Conservation (phyloP, 2,113 vertebrate species). For the Cardinalis cardinalis region DNA sequence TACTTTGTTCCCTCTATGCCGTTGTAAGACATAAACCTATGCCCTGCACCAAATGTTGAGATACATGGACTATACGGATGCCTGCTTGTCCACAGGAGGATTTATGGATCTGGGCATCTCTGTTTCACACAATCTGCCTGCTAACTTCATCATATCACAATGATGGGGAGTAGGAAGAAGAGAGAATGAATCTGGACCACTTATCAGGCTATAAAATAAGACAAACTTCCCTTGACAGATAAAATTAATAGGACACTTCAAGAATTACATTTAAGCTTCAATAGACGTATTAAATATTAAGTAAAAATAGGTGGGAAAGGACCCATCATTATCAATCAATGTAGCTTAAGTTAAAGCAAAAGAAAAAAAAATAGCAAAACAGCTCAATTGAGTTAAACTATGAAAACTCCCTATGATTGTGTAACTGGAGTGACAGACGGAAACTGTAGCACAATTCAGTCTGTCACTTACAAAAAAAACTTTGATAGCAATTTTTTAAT, state of each 20-base stretch:
- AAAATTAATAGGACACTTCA: slow-evolving; percentile 17
- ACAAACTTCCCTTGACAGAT: slow-evolving; percentile 27
- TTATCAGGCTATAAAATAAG: slow-evolving; percentile 24
- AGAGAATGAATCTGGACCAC: neutral
- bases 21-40: neutral
- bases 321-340: slow-evolving; percentile 49
- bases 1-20: neutral
- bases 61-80: neutral
- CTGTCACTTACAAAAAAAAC: slow-evolving; percentile 55
- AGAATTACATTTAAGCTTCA: slow-evolving; percentile 53
- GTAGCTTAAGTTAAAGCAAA: slow-evolving; percentile 27
- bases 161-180: neutral
- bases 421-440: slow-evolving; percentile 42
- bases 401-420: slow-evolving; percentile 27
- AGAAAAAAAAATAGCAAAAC: neutral
- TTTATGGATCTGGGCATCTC: neutral
- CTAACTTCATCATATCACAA: neutral
- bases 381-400: slow-evolving; percentile 44
- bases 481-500: slow-evolving; percentile 43
- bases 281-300: slow-evolving; percentile 44
- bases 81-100: neutral
- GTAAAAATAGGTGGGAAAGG: slow-evolving; percentile 31
- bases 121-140: neutral
- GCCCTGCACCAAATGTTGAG: neutral
- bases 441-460: slow-evolving; percentile 48